Base-by-base conservation (phyloP, 2,888 invertebrate genomes). In the Pecten maximus region DNA sequence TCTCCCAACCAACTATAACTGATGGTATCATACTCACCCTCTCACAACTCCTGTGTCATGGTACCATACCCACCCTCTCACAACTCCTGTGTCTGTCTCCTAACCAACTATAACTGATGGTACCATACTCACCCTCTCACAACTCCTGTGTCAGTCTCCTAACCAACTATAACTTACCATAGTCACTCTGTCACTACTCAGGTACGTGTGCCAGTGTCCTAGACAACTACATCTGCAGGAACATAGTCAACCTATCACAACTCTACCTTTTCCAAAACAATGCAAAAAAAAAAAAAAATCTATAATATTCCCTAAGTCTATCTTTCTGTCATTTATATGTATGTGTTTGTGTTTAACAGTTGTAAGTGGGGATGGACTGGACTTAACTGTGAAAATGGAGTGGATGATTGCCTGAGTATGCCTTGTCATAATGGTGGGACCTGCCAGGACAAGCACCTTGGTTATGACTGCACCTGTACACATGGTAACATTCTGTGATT, bases 201-300 rank as follows among this genome's bases (percentile, higher is more conserved):
- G 74, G 19, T 23, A 54, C 54, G 6, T 54, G n/a, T 54, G 54
- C 23, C 28, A 35, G 74, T 74, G 35, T 74, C 74, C 74, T 74
- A 99, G 97, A 98, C 98, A 40, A 96, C 96, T 40, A 98, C 98
- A 0, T 98, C 99, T 96, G 98, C 98, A 0, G 99, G 99, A 96
- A 97, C 98, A 92, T 98, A 99, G 0, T 98, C 98, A 96, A 99
- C 99, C 1, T 99, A 99, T 95, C 97, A 98, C 92, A 97, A 98
- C 86, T 90, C 88, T n/a, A n/a, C n/a, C n/a, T n/a, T n/a, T n/a
- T n/a, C n/a, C n/a, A n/a, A n/a, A n/a, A n/a, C n/a, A n/a, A n/a
- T n/a, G n/a, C n/a, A n/a, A n/a, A n/a, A n/a, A n/a, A n/a, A n/a
- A n/a, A n/a, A n/a, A n/a, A n/a, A n/a, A n/a, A n/a, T n/a, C 6